Evolutionary conservation across 2,797 vertebrate genomes (phyloP), one percentile per base, ranked within the genome.

Genomic region (Cynodonichthys magdalenae): DNA sequence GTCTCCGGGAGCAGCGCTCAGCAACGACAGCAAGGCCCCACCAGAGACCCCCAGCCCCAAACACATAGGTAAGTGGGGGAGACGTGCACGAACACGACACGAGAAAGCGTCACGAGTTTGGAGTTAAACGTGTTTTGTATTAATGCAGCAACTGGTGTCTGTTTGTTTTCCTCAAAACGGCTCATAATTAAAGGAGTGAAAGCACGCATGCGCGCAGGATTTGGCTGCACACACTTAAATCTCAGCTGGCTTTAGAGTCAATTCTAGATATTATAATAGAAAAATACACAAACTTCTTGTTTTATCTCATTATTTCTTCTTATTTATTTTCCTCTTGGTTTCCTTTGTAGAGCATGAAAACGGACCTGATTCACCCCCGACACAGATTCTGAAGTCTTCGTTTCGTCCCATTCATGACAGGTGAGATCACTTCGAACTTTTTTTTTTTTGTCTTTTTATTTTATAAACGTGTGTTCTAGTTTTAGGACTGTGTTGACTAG

Each of bases 391-490:
- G 85, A 97, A 97, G 91, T 95, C 96, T 48, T 95, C 97, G 57
- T 98, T 98, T 92, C 95, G 97, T 89, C 93, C 96, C 24, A 92
- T 95, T 66, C 95, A 95, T 76, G 96, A 98, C 94, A 97, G 96
- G 97, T 98, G 75, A 95, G 94, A 92, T 52, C 19, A 1, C 15
- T 84, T 78, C 53, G 27, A 9, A 28, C 7, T 47, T n/a, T n/a
- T 19, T 51, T 20, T 14, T 24, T 48, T 49, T 36, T 52, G 31
- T 34, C 1, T 45, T 50, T 17, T 50, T 20, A 7, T 36, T 36
- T 29, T 36, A 51, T 39, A 47, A 24, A 9, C 60, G 10, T 34
- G 2, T 36, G 9, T 36, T 10, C 1, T 36, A 36, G 29, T 31
- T 6, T 2, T 8, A 36, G 10, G 10, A 9, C 2, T 36, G 10